phyloP scores from a whole-genome alignment of 1,140 invertebrate species.

The Acromyrmex echinatior region DNA sequence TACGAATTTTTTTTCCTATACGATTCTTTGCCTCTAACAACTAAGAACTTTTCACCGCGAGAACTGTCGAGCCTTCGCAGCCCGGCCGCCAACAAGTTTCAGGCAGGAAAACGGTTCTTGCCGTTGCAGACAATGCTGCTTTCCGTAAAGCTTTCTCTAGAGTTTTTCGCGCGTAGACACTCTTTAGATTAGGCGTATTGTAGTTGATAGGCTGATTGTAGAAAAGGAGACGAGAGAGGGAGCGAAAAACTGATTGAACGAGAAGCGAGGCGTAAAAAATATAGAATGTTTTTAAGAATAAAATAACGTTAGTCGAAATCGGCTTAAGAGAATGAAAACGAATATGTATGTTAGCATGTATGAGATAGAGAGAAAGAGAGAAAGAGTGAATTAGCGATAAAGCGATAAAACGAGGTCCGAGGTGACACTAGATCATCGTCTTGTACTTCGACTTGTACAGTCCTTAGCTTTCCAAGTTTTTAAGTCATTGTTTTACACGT shows the following conservation, averaged over 20 bases:
- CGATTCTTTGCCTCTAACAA: slow-evolving; percentile 40
- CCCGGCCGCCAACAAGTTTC: slow-evolving; percentile 25
- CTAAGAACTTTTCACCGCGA: background rate
- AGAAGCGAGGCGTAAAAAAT: slow-evolving; percentile 73
- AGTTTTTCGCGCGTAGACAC: slow-evolving; percentile 79
- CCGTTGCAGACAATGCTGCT: slow-evolving; percentile 80
- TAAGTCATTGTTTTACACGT: slow-evolving; percentile 84
- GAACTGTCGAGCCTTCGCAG: slow-evolving; percentile 17
- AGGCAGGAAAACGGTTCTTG: slow-evolving; percentile 38
- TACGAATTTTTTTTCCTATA: slow-evolving; percentile 24
- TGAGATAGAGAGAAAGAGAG: slow-evolving; percentile 28
- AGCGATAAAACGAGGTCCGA: slow-evolving; percentile 62
- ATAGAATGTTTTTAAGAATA: slow-evolving; percentile 84
- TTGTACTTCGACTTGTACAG: slow-evolving; percentile 84
- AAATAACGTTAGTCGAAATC: slow-evolving; percentile 81
- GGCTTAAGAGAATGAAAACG: slow-evolving; percentile 79
- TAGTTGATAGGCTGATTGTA: slow-evolving; percentile 74
- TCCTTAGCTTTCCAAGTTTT: slow-evolving; percentile 83
- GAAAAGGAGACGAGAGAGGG: slow-evolving; percentile 52
- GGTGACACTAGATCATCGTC: slow-evolving; percentile 78
- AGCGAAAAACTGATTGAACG: slow-evolving; percentile 42
- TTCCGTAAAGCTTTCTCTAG: slow-evolving; percentile 83
- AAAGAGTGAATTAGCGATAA: slow-evolving; percentile 54
- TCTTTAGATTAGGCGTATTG: slow-evolving; percentile 78
- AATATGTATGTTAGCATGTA: slow-evolving; percentile 42